Evolutionary conservation across 2,113 vertebrate genomes (phyloP).

Genomic region (Aegotheles bennettii): DNA sequence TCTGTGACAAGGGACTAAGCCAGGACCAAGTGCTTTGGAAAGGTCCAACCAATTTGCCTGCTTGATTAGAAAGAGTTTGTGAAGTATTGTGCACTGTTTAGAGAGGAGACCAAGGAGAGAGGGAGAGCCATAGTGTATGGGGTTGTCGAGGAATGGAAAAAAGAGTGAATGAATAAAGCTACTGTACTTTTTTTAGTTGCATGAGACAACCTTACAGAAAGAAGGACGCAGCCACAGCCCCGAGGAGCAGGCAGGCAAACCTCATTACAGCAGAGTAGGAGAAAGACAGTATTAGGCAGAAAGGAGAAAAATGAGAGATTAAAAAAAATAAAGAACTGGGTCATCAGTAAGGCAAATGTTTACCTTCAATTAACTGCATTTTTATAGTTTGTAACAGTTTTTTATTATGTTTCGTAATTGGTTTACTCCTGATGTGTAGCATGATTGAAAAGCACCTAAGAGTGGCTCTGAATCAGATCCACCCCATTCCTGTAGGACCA

Average conservation of each 20-base stretch:
- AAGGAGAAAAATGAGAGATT: neutral
- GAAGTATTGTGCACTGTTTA: accelerated
- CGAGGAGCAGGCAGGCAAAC: neutral
- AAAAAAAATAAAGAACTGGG: neutral
- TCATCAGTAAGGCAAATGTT: neutral
- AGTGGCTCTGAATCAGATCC: neutral
- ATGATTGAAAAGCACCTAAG: neutral
- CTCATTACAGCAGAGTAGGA: neutral
- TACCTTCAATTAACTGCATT: neutral
- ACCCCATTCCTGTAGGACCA: neutral
- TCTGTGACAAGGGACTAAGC: neutral
- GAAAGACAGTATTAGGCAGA: neutral
- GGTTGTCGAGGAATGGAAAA: neutral
- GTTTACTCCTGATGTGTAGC: neutral
- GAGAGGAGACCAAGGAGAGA: neutral
- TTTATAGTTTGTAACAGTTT: neutral
- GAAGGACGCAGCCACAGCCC: neutral
- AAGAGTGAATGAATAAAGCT: neutral
- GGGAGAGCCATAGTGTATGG: neutral
- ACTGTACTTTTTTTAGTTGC: neutral
- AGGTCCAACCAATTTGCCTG: neutral
- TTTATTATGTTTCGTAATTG: neutral
- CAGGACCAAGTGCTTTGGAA: neutral
- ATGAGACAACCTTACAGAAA: neutral
- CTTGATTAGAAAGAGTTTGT: neutral